Evolutionary conservation across 2,113 vertebrate species (phyloP), one percentile per base, ranked within the genome.

Genomic region (Dermatemys mawii): DNA sequence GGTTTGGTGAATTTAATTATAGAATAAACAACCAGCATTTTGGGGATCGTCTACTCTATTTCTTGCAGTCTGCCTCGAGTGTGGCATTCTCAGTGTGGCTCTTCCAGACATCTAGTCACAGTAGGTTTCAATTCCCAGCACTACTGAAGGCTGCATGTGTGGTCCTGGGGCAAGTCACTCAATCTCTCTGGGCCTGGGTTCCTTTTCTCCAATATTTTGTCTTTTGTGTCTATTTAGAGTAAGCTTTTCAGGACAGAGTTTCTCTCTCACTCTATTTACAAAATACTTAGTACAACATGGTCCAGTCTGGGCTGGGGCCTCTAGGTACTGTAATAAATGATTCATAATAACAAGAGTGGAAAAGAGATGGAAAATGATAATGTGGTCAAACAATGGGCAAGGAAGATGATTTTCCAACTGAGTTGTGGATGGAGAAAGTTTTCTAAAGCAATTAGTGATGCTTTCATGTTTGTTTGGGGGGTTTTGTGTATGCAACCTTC

Each of bases 191-290:
- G 32, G 57, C 57, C 57, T 35, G 16, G 57, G 32, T 57, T n/a
- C 26, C 13, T 12, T 73, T 4, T 0, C 1, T 19, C 4, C 4
- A 41, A 2, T 67, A 24, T 19, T 76, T 1, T 1, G 14, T 5
- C 53, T 73, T 83, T 57, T 41, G 5, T 4, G 13, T 75, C 81
- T 63, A 26, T 55, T n/a, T 49, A 49, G 12, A 6, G 2, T 46
- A 53, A 1, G 0, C 1, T 24, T 8, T 35, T 50, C 81, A 26
- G 8, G 76, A 48, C 55, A 2, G 63, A 2, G 78, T 75, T 11
- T 78, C 13, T 14, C 78, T 76, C 38, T 9, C 21, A 70, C 16
- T 24, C 21, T 73, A 19, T 63, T 63, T 35, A 63, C 57, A 35
- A 63, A 26, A 63, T 63, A 63, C 6, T 14, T 63, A 73, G n/a